Base-by-base conservation (phyloP, 2,113 vertebrate genomes). In the Uria lomvia region DNA sequence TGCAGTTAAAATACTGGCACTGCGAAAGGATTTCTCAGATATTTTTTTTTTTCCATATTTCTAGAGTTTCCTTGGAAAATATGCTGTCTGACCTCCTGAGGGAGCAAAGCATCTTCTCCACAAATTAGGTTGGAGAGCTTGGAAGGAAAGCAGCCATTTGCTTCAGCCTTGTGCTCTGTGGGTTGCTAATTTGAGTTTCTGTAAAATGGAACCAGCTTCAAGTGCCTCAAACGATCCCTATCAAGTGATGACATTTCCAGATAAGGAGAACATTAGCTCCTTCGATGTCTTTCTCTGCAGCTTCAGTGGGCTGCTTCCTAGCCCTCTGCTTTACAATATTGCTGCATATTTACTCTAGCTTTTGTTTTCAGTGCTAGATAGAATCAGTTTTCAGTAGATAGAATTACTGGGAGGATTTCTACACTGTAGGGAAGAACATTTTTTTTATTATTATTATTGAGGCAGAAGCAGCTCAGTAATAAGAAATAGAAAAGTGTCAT, bases 101-200 rank as follows among this genome's bases (percentile, higher is more conserved):
- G 97, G 97, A 97, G 96, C 95, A 97, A 96, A 97, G 93, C 72
- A 94, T 97, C 96, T 96, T 97, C 96, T 96, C 85, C 96, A 88
- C 92, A 83, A 88, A 96, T 77, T 79, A 88, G 38, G 34, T 63
- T 95, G 91, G 77, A 97, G 95, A 85, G 71, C 73, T 79, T 96
- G 83, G 87, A 87, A 90, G 67, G 74, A 89, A 94, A 96, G 89
- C 94, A 91, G 96, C 94, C 95, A 96, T 96, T 97, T 97, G 85
- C 94, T 97, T 93, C 30, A 1, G 67, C 7, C 0, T 85, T 86
- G 55, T 90, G 86, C 91, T 94, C 59, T 38, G 77, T 90, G 94
- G 84, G 74, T 82, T 90, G 93, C 87, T 97, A 93, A 88, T 93
- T 79, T 63, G 74, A 94, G 77, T 95, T 92, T 91, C 95, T 94